Evolutionary conservation across 2,797 vertebrate genomes (phyloP).

Genomic region (Rhodeus uyekii): DNA sequence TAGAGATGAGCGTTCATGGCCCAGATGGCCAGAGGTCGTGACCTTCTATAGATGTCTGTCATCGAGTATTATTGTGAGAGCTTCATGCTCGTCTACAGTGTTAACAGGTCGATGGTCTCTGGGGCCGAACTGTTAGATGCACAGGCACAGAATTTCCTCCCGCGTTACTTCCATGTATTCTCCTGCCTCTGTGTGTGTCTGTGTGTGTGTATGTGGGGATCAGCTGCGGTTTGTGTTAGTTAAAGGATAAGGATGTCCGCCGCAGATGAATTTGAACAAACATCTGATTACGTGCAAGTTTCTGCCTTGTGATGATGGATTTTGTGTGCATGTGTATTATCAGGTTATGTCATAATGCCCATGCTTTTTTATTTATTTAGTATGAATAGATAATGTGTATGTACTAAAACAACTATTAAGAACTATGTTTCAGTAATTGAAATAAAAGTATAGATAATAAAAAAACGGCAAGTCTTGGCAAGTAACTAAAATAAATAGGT

Average conservation of each 20-base stretch:
- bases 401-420: neutral
- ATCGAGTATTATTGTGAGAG: slow-evolving; percentile 37
- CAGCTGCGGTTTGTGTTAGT: slow-evolving; percentile 12
- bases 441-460: neutral
- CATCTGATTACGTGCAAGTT: slow-evolving; percentile 9
- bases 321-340: slow-evolving; percentile 33
- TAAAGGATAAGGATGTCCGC: slow-evolving; percentile 33
- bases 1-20: neutral
- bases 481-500: neutral
- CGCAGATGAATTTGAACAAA: neutral
- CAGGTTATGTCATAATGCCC: neutral
- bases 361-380: neutral
- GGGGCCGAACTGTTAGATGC: slow-evolving; percentile 25
- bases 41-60: slow-evolving; percentile 46
- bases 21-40: slow-evolving; percentile 11
- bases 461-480: neutral
- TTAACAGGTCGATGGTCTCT: slow-evolving; percentile 39
- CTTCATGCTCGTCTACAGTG: slow-evolving; percentile 18
- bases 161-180: slow-evolving; percentile 57
- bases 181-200: slow-evolving; percentile 14
- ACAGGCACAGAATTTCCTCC: slow-evolving; percentile 26
- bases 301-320: slow-evolving; percentile 9
- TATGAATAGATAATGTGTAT: neutral
- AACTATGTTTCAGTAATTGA: neutral
- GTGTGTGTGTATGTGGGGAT: neutral